Base-by-base conservation (phyloP, 1,140 invertebrate species). In the Whitmania pigra region DNA sequence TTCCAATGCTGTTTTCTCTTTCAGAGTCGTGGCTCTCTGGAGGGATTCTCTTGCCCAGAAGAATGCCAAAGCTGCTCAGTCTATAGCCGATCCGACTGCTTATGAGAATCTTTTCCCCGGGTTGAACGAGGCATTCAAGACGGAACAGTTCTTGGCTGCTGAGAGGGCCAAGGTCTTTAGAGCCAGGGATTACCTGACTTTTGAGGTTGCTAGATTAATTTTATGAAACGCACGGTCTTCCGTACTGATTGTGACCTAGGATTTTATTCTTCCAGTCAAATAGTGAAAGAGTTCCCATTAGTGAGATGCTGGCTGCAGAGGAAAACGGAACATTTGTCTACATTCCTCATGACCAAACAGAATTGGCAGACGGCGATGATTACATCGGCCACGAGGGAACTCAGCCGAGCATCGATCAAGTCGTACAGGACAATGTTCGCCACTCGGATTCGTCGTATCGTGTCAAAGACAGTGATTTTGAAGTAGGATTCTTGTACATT, bases 51-150 rank as follows among this genome's bases (percentile, higher is more conserved):
- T 82, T 71, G 74, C 73, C 0, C 77, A 77, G 43, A 75, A 78
- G 15, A 82, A 80, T 74, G 76, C 77, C 68, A 95, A 95, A 79
- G 89, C 91, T 0, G 91, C 92, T 0, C 90, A 94, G 78, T 92
- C 91, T 68, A 83, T 99, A 57, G 96, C 96, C 11, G 93, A 97
- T 86, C 96, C 95, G 0, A 86, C 88, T 57, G 89, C 96, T 76
- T 98, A 98, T 80, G 92, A 94, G 78, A 99, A 99, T 85, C 84
- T 99, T 53, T 99, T 99, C 80, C 93, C 94, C 1, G 92, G 90
- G 3, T 88, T 90, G 71, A 82, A 83, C 60, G 88, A 94, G 75
- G 85, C 89, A 0, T 78, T 93, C 0, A 88, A 88, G 77, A 87
- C 89, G 0, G 91, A 94, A 81, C 78, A 80, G 73, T 82, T 73